Evolutionary conservation across 1,140 invertebrate species (phyloP).

Genomic region (Vanessa tameamea): DNA sequence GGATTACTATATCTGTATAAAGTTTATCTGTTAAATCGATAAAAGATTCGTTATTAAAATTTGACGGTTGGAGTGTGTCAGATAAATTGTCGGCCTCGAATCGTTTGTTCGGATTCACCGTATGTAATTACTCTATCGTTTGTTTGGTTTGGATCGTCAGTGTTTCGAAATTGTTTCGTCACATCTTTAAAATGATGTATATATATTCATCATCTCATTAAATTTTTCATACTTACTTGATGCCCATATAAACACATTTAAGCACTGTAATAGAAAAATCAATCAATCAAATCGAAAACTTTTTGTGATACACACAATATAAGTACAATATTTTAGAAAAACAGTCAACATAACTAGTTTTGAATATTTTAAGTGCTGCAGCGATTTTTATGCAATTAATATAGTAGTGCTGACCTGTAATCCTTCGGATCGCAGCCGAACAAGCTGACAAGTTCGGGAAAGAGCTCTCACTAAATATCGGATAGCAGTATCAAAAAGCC

Average conservation of each 20-base stretch:
- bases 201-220: conserved; percentile 2
- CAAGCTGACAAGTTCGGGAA: no score
- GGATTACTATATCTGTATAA: conserved; percentile 12
- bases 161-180: conserved; percentile 41
- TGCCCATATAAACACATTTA: neutral
- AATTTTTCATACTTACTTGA: neutral
- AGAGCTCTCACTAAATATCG: no score
- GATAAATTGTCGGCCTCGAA: conserved; percentile 72
- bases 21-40: conserved; percentile 43
- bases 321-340: neutral
- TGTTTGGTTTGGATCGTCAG: conserved; percentile 31
- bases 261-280: neutral
- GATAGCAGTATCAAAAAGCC: no score
- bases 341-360: no score
- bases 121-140: conserved; percentile 64
- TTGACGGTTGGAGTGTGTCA: conserved; percentile 73
- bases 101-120: conserved; percentile 70
- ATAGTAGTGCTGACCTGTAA: no score
- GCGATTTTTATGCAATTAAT: no score
- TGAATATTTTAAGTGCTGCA: no score
- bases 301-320: neutral
- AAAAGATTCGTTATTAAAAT: conserved; percentile 75
- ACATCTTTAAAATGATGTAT: conserved; percentile 16
- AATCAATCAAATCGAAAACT: neutral
- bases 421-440: no score